phyloP scores from a whole-genome alignment of 92 coral and sea anemone genomes.

The Epizoanthus ramosus region DNA sequence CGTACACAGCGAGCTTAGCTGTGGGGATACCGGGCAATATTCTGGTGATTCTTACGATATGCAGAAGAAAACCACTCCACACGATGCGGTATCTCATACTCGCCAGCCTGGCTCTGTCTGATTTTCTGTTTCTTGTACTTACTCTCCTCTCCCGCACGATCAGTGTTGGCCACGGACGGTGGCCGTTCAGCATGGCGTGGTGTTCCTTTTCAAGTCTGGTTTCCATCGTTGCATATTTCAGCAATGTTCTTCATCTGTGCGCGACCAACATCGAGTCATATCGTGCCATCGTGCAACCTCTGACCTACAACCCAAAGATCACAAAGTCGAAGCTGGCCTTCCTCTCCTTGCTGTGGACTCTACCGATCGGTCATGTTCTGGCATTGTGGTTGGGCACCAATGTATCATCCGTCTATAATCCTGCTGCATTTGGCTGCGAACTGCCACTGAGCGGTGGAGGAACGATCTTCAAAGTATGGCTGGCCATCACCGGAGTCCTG shows the following conservation, averaged over 20 bases:
- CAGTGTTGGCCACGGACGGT: not conserved
- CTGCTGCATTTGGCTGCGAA: not conserved
- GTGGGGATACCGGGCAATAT: constrained; percentile 1
- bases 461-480: not conserved
- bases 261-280: not conserved
- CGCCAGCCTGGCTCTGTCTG: not conserved
- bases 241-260: not conserved
- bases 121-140: not conserved
- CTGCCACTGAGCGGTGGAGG: not conserved
- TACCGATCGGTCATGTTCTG: not conserved
- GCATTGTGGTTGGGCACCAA: not conserved
- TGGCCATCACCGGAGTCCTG: not conserved
- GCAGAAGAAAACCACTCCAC: not conserved
- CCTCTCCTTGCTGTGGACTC: not conserved
- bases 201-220: not conserved
- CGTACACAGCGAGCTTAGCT: not conserved
- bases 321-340: constrained; percentile 1
- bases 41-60: not conserved
- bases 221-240: not conserved
- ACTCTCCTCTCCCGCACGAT: not conserved
- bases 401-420: not conserved
- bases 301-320: not conserved
- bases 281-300: not conserved
- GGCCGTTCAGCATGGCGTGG: not conserved
- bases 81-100: not conserved